Base-by-base conservation (phyloP, 2,113 vertebrate species). In the Bufo bufo region DNA sequence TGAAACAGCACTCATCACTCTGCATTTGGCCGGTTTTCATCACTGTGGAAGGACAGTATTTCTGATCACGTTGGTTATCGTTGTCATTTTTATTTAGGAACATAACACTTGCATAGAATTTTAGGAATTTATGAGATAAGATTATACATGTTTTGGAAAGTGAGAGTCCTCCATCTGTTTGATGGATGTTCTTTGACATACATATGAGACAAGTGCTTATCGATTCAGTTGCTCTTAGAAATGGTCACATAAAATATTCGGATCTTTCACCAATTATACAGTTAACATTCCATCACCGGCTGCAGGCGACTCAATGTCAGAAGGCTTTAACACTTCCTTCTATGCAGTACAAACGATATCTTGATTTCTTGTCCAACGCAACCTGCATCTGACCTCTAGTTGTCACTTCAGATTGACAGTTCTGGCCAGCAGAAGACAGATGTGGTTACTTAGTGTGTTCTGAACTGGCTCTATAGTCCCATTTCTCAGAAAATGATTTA, bases 121-220 rank as follows among this genome's bases (percentile, higher is more conserved):
- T 49, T 54, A 71, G 63, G 82, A 52, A 84, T 84, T 23, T n/a
- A 71, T 3, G 8, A 71, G 81, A 84, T 84, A 84, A 84, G 82
- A 84, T 84, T 69, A 16, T 2, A 23, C 20, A n/a, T 82, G 59
- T 82, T 82, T 82, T 65, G 5, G 45, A 82, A 81, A 33, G 63
- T 45, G 0, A 77, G 49, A n/a, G 9, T 6, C n/a, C 49, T 56
- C 50, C n/a, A n/a, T 54, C 50, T 14, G 72, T 6, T 20, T 6
- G 16, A 19, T 8, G 20, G 4, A 6, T 45, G 12, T 45, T 72
- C 0, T 14, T 4, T 72, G 7, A 75, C 47, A 75, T 20, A 49
- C 17, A 50, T 20, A 50, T 50, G 12, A 72, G 50, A 9, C 2
- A 71, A 71, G n/a, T 43, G 23, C 69, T 16, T 72, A 72, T 16